Evolutionary conservation across 2,888 invertebrate species (phyloP).

Genomic region (Andrena chrysosceles): DNA sequence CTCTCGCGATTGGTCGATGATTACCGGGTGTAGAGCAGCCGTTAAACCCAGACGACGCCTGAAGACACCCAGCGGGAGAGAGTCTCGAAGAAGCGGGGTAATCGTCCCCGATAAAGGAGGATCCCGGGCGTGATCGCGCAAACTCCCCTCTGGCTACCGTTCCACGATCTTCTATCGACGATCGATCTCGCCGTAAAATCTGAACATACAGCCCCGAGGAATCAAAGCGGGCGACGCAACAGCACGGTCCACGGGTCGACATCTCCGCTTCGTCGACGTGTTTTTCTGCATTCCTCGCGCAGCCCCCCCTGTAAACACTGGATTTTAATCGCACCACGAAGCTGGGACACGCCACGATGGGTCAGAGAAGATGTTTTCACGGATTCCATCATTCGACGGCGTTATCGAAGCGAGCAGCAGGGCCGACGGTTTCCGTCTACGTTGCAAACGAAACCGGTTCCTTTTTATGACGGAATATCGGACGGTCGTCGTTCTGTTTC

Average conservation of each 20-base stretch:
- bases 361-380: slow-evolving; percentile 55
- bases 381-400: slow-evolving; percentile 57
- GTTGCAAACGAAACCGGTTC: slow-evolving; percentile 72
- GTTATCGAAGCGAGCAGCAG: slow-evolving; percentile 53
- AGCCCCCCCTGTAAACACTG: slow-evolving; percentile 54
- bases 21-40: neutral
- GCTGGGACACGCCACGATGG: slow-evolving; percentile 24
- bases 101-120: slow-evolving; percentile 9
- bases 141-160: neutral
- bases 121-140: neutral
- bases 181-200: slow-evolving; percentile 40
- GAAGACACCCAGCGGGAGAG: neutral
- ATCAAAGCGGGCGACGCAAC: neutral
- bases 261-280: slow-evolving; percentile 53
- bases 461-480: slow-evolving; percentile 73
- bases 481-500: slow-evolving; percentile 63
- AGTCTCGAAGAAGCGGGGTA: neutral
- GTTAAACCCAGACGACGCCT: neutral
- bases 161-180: slow-evolving; percentile 21
- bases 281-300: slow-evolving; percentile 62
- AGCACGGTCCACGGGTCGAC: slow-evolving; percentile 21
- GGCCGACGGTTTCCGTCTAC: slow-evolving; percentile 70
- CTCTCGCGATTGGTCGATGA: neutral
- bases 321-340: slow-evolving; percentile 50
- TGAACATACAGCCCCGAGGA: slow-evolving; percentile 16